phyloP scores from a whole-genome alignment of 2,113 vertebrate species.

The Coptodon rendalli region DNA sequence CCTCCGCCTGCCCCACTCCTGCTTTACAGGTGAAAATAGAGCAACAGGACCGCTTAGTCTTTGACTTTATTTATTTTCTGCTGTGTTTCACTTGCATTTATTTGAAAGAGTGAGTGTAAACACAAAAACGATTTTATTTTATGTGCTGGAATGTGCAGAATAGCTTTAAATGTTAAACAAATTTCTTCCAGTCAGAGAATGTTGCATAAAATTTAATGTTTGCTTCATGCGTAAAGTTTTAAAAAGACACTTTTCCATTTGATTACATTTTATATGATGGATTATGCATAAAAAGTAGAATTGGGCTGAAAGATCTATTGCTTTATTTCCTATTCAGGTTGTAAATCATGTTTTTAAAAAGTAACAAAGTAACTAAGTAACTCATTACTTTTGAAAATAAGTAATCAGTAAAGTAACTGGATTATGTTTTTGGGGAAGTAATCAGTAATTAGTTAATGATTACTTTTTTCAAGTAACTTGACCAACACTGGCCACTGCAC shows the following conservation, averaged over 20 bases:
- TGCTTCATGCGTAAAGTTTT: rapidly evolving
- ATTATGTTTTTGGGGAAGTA: neutral
- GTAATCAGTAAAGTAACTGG: neutral
- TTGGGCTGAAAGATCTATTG: rapidly evolving
- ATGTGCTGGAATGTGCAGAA: neutral
- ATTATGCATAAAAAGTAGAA: neutral
- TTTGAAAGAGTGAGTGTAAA: rapidly evolving
- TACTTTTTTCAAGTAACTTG: neutral
- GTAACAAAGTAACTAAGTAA: neutral
- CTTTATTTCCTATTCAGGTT: rapidly evolving
- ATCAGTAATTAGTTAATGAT: neutral
- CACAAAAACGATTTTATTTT: rapidly evolving
- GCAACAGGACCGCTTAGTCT: neutral
- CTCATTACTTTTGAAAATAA: neutral
- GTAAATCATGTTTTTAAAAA: neutral
- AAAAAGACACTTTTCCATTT: neutral
- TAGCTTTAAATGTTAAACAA: rapidly evolving
- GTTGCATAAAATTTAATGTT: rapidly evolving
- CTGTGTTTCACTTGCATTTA: rapidly evolving
- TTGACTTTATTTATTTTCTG: neutral
- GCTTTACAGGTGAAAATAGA: neutral
- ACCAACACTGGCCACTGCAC: neutral
- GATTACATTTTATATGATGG: neutral
- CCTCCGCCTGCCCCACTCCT: rapidly evolving
- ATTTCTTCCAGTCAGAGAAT: neutral